Base-by-base conservation (phyloP, 2,888 invertebrate genomes). In the Emmelina monodactyla region DNA sequence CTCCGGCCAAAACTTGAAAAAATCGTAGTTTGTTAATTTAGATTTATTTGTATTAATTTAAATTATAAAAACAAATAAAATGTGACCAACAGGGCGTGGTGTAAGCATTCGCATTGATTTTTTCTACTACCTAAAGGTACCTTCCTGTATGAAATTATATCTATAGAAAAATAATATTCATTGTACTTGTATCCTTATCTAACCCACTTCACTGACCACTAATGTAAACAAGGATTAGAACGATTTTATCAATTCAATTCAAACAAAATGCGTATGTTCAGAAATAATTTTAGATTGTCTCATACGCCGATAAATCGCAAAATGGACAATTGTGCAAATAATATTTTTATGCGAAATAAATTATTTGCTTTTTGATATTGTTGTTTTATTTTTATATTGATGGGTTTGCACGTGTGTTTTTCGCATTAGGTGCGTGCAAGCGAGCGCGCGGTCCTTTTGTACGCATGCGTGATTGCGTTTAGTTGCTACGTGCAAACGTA, bases 241-340 rank as follows among this genome's bases (percentile, higher is more conserved):
- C 34, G 34, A 40, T 41, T 6, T 29, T 41, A 41, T 41, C 41
- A 34, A 41, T 41, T 38, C 34, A 37, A 40, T 37, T 40, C 12
- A 35, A 22, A 14, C 31, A 19, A 30, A 25, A 28, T 29, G n/a
- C n/a, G n/a, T 25, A 11, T 25, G n/a, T 3, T 11, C 25, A 25
- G 25, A 25, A 25, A 25, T 25, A 25, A 25, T 25, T 25, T 25
- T 25, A 25, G 25, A 25, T 25, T 25, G 25, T 25, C 25, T 10
- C 9, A 3, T 25, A 25, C 11, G 25, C n/a, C 25, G n/a, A 10
- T n/a, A n/a, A n/a, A n/a, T n/a, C n/a, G n/a, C n/a, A 32, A 34
- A 22, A 16, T 14, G 37, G 10, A 32, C 38, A 38, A 38, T 38
- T 41, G 41, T 38, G 38, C 31, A 42, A 42, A 42, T 40, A 39